A percentile compares a stretch with the other conserved stretches of the same genome.
phyloP scores from a whole-genome alignment of 2,113 vertebrate genomes.

The Tragulus kanchil region DNA sequence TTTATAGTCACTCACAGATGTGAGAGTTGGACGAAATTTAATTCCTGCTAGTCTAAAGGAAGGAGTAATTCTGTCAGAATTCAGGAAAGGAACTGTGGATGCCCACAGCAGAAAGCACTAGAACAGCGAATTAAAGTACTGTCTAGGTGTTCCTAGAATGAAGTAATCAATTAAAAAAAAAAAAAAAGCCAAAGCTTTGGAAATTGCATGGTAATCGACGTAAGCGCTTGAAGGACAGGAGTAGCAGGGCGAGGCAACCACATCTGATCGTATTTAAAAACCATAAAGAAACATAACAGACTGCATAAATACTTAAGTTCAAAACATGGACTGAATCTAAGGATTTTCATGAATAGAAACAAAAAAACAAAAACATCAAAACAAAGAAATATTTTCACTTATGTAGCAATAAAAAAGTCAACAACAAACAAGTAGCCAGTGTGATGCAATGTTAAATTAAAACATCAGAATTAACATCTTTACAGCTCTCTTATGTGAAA shows the following conservation, averaged over 20 bases:
- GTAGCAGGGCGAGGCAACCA: not conserved
- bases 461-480: not conserved
- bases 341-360: not conserved
- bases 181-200: not conserved
- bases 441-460: not conserved
- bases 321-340: not conserved
- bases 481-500: not conserved
- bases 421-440: not conserved
- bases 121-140: constrained; percentile 23
- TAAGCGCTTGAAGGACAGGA: not conserved
- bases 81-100: not conserved
- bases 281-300: not conserved
- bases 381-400: not conserved
- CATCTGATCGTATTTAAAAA: not conserved
- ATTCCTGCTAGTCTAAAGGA: too few relatives aligned
- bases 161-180: not conserved
- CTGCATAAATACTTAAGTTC: not conserved
- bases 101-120: not conserved
- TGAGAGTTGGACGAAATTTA: too few relatives aligned
- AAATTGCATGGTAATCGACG: not conserved
- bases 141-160: not conserved
- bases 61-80: constrained; percentile 17
- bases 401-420: not conserved
- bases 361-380: not conserved
- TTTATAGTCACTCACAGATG: not conserved